Base-by-base conservation (phyloP, 92 coral and sea anemone species). In the Zoanthus solanderi region DNA sequence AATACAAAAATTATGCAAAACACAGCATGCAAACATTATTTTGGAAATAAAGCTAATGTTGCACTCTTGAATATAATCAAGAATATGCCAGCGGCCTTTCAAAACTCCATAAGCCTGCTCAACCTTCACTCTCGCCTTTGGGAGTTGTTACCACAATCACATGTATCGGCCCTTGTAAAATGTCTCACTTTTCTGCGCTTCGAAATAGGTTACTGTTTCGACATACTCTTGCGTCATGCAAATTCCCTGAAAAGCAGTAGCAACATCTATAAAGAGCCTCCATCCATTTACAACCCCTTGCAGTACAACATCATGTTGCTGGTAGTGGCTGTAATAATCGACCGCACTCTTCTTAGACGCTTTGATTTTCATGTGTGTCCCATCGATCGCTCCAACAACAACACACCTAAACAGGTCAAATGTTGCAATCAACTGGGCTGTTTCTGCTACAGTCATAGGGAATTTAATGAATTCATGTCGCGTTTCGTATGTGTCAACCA, bases 231-330 rank as follows among this genome's bases (percentile, higher is more conserved):
- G 92, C 86, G 44, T 90, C 86, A 75, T 78, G 87, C 54, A 90
- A 42, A 60, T 75, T 84, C 72, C 92, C 89, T 48, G 87, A 85
- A 78, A 85, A 48, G 80, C 87, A 71, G 92, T 78, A 53, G 85
- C 83, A 32, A 85, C 89, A 78, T 85, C 92, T 18, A 78, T 71
- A 58, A 90, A 90, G 30, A 90, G 83, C 81, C 73, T 90, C 72
- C 87, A 85, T 77, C 92, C 90, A 86, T 90, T 79, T 61, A 85
- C 90, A 67, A 90, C 83, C 28, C 89, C 92, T 71, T 78, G 92
- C 53, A 85, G 60, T 57, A 84, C 69, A 75, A 85, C 89, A 80
- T 79, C 89, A 71, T 89, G 74, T 83, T 89, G 92, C 75, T 84
- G 89, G 66, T 84, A 89, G 50, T 81, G 87, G 87, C 92, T 73